Evolutionary conservation across 2,888 invertebrate genomes (phyloP), one percentile per base, ranked within the genome.

Genomic region (Lasioglossum marginatum): DNA sequence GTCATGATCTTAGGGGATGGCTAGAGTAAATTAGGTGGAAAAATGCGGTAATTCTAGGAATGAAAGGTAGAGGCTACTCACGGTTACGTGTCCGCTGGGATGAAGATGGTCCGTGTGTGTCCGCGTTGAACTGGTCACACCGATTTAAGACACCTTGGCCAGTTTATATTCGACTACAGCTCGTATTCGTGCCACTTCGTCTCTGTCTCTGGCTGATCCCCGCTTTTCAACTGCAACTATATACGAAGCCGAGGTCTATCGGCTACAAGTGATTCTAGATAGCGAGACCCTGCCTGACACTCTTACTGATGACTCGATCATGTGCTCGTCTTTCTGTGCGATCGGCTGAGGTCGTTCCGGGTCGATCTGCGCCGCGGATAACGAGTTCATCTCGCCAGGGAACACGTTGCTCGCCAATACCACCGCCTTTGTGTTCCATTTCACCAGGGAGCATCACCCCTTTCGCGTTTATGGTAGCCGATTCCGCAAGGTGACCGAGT

Each of bases 151-250:
- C 76, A 73, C 66, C 70, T 81, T 74, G 77, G 37, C 37, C 75
- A 81, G 81, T 80, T 89, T 89, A 88, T 89, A 87, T 89, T 78
- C 60, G 82, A 82, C 72, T 27, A 63, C 77, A 74, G 82, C 63
- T 82, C 80, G 79, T 84, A 75, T 85, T 85, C 80, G 83, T 77
- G 66, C 82, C 80, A 83, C 81, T 78, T 83, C 79, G 76, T 48
- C 72, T 60, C 60, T 79, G 87, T 74, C 71, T 88, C 88, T 86
- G 87, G 68, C 80, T 45, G 88, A 87, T 87, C 76, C 60, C 76
- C 81, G 85, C 78, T 87, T 88, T 88, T 83, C 81, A 82, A 77
- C 82, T 87, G 83, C 87, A 87, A 83, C 79, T 81, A 83, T 82
- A 84, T 84, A 82, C 79, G 86, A 87, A 83, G 77, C 75, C 79